A percentile compares a stretch with the other conserved stretches of the same genome.
Conservation (phyloP, 2,888 invertebrate genomes). For the Sturmia bella region DNA sequence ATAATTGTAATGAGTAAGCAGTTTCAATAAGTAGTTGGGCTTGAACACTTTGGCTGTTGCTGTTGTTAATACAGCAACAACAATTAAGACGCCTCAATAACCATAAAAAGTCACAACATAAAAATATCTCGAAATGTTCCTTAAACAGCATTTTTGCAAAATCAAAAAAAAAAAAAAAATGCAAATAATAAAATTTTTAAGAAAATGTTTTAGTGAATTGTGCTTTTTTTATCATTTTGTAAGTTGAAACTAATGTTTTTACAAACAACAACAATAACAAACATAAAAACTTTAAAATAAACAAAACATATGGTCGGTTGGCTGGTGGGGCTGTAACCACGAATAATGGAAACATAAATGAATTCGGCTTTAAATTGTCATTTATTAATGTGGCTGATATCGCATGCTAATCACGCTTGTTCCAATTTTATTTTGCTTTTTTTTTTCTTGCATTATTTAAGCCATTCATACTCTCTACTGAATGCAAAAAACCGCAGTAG, state of each 20-base stretch:
- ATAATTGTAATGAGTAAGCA: neutral
- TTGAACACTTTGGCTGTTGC: slow-evolving; percentile 9
- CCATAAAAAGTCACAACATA: slow-evolving; percentile 60
- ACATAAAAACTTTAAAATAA: slow-evolving; percentile 33
- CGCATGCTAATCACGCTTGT: slow-evolving; percentile 70
- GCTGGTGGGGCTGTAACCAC: neutral
- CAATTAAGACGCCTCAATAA: slow-evolving; percentile 59
- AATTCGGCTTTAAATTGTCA: slow-evolving; percentile 61
- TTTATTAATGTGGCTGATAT: slow-evolving; percentile 69
- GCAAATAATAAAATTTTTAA: neutral
- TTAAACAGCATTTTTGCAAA: slow-evolving; percentile 22
- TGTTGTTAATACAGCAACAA: slow-evolving; percentile 47
- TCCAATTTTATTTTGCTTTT: slow-evolving; percentile 64
- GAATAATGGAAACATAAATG: slow-evolving; percentile 31
- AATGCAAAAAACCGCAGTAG: neutral
- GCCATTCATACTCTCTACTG: slow-evolving; percentile 36
- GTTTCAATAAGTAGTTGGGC: slow-evolving; percentile 12
- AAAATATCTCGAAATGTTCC: slow-evolving; percentile 41
- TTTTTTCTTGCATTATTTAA: slow-evolving; percentile 17
- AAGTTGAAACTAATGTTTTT: slow-evolving; percentile 59
- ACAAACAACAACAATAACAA: slow-evolving; percentile 1
- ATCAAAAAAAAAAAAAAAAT: too few relatives aligned
- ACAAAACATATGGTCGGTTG: slow-evolving; percentile 56
- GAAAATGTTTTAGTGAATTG: slow-evolving; percentile 25
- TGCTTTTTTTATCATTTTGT: slow-evolving; percentile 16